A percentile compares a stretch with the other conserved stretches of the same genome.
These are phyloP conservation scores for Eurystomus gularis DNA, from an alignment of 2,113 vertebrate genomes.

Conservation along the genomic window DNA sequence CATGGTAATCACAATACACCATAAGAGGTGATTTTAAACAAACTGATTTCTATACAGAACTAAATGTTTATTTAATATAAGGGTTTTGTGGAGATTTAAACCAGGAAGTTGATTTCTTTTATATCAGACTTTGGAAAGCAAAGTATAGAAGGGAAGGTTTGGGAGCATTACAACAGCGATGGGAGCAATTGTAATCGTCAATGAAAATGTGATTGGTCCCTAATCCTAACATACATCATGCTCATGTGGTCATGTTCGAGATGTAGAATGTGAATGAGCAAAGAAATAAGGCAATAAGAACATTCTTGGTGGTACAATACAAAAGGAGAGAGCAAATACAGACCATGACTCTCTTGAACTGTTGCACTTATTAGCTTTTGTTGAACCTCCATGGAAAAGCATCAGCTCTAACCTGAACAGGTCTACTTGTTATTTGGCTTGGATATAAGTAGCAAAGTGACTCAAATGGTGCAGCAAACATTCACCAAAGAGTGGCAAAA, in stretches of 20 bases:
- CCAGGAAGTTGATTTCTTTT: neutral
- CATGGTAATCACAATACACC: neutral
- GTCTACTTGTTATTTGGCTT: neutral
- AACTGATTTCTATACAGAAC: neutral
- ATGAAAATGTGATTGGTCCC: neutral
- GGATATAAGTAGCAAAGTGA: neutral
- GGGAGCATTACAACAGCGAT: neutral
- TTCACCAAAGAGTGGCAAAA: neutral
- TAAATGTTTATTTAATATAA: neutral
- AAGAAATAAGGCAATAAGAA: neutral
- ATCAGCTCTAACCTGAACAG: neutral
- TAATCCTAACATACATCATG: neutral
- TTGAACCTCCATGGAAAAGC: neutral
- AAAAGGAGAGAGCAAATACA: neutral
- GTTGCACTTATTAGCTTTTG: neutral
- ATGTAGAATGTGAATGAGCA: neutral
- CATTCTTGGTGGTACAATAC: neutral
- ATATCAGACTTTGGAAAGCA: neutral
- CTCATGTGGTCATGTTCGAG: conserved; percentile 7
- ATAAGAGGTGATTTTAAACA: neutral
- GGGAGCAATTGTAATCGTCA: neutral
- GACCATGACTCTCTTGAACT: neutral
- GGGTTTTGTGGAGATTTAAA: neutral
- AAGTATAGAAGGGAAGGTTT: neutral
- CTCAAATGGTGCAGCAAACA: neutral